Percentiles rank a stretch among this genome's conserved stretches.
Evolutionary conservation across 2,113 vertebrate species (phyloP).

Genomic region (Lepisosteus oculatus): DNA sequence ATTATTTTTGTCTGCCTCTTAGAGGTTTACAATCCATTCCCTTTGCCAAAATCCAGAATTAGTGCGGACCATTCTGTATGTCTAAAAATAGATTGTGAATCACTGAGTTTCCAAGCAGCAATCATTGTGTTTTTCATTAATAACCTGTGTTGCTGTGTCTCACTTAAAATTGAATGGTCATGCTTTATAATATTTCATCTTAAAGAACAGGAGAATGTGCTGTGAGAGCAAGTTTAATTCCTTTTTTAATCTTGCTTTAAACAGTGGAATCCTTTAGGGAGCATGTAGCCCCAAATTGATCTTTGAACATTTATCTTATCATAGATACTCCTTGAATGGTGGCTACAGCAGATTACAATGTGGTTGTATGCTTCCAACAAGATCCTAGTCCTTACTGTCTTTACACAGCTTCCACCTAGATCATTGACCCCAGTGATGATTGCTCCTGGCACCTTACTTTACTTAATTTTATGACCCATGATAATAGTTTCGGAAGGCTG

Average conservation of each 20-base stretch:
- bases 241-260: slow-evolving; percentile 51
- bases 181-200: slow-evolving; percentile 23
- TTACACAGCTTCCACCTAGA: slow-evolving; percentile 20
- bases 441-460: slow-evolving; percentile 30
- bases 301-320: too few species aligned
- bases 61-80: neutral
- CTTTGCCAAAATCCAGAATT: slow-evolving; percentile 1
- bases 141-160: slow-evolving; percentile 24
- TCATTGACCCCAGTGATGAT: slow-evolving; percentile 36
- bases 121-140: slow-evolving; percentile 24
- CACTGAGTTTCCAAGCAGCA: slow-evolving; percentile 7
- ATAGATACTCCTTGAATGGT: too few species aligned
- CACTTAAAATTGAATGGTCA: neutral
- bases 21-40: neutral
- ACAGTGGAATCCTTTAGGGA: slow-evolving; percentile 20
- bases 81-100: neutral
- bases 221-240: slow-evolving; percentile 40
- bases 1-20: neutral
- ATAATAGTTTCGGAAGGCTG: slow-evolving; percentile 47
- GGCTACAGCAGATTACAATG: neutral
- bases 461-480: slow-evolving; percentile 44
- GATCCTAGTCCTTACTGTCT: neutral
- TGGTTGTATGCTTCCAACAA: neutral
- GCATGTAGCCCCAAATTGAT: too few species aligned
- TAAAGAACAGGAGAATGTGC: slow-evolving; percentile 16